Evolutionary conservation across 2,888 invertebrate genomes (phyloP).

Genomic region (Pachliopta kotzebuea): DNA sequence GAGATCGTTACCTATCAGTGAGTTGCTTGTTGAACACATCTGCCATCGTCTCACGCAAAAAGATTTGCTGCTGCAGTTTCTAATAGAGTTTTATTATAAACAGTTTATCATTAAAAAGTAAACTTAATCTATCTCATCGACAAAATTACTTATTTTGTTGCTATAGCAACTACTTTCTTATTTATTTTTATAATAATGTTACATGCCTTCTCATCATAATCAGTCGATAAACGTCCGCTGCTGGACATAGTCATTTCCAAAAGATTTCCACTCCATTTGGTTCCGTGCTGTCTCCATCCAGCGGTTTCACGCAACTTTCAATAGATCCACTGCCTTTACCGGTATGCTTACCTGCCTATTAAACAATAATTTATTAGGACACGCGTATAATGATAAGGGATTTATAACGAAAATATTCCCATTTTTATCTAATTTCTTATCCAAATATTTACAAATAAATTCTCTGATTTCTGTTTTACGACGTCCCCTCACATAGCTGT

Average conservation of each 20-base stretch:
- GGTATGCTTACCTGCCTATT: too few species aligned
- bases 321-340: too few species aligned
- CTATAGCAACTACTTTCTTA: too few species aligned
- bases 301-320: too few species aligned
- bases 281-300: too few species aligned
- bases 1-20: constrained; percentile 6
- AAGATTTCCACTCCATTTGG: too few species aligned
- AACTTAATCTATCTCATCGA: background rate
- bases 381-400: too few species aligned
- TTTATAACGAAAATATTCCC: constrained; percentile 40
- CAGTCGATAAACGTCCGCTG: too few species aligned
- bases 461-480: constrained; percentile 57
- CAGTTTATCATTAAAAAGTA: background rate
- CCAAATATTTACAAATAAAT: constrained; percentile 71
- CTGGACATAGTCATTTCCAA: too few species aligned
- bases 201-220: too few species aligned
- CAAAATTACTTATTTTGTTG: too few species aligned
- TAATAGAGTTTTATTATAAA: background rate
- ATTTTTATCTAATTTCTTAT: constrained; percentile 65
- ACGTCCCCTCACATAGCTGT: constrained; percentile 67
- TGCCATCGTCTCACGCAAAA: constrained; percentile 18
- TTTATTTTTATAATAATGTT: background rate
- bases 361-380: background rate
- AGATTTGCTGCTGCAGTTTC: background rate
- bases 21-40: constrained; percentile 13